phyloP scores from a whole-genome alignment of 1,140 invertebrate genomes.

The Diabrotica virgifera region DNA sequence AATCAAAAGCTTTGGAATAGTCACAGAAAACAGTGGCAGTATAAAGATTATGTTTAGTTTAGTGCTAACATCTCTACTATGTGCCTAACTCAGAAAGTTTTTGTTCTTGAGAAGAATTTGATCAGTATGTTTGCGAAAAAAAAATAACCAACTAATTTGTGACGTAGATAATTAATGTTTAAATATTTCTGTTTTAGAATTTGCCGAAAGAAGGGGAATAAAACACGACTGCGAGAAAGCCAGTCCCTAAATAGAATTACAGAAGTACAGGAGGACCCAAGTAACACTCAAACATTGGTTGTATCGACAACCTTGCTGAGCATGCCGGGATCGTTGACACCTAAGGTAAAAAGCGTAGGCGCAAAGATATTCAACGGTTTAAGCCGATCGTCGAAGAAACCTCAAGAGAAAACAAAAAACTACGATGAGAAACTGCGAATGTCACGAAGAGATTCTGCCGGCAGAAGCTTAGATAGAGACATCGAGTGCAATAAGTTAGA shows the following conservation, averaged over 20 bases:
- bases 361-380: constrained; percentile 34
- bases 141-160: constrained; percentile 35
- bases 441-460: constrained; percentile 26
- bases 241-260: constrained; percentile 80
- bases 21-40: too few relatives aligned
- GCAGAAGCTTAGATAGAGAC: constrained; percentile 35
- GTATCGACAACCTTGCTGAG: constrained; percentile 37
- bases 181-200: constrained; percentile 49
- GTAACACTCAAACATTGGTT: constrained; percentile 36
- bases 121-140: too few relatives aligned
- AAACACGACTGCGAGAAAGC: constrained; percentile 67
- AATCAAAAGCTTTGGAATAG: too few relatives aligned
- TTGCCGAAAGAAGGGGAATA: constrained; percentile 57
- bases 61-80: too few relatives aligned
- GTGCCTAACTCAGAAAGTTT: too few relatives aligned
- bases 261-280: constrained; percentile 69
- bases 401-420: constrained; percentile 21
- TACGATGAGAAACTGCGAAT: constrained; percentile 21
- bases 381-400: constrained; percentile 26
- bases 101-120: too few relatives aligned
- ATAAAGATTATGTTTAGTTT: too few relatives aligned
- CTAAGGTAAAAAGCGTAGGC: constrained; percentile 41
- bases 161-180: constrained; percentile 44
- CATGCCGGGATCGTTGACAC: constrained; percentile 38
- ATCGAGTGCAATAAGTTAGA: constrained; percentile 32